phyloP scores from a whole-genome alignment of 2,797 vertebrate species.

The Chiloscyllium punctatum region DNA sequence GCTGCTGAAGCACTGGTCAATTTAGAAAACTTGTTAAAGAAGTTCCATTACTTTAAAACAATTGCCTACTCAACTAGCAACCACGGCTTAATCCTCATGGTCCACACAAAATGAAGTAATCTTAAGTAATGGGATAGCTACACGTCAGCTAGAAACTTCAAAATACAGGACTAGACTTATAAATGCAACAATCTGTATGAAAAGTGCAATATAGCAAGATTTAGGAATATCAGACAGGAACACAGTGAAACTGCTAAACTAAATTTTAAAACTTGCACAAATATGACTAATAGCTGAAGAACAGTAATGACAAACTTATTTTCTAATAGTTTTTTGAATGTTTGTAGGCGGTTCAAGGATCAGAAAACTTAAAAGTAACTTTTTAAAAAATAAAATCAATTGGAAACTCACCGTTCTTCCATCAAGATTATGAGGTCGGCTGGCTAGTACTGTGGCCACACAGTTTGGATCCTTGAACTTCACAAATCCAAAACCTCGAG shows the following conservation, averaged over 20 bases:
- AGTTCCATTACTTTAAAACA: not conserved
- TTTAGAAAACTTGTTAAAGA: no score
- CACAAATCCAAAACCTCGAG: conserved; percentile 97
- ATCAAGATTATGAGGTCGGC: conserved; percentile 93
- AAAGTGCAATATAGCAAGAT: not conserved
- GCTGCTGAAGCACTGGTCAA: no score
- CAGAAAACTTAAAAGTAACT: not conserved
- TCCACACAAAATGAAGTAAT: not conserved
- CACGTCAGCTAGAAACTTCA: not conserved
- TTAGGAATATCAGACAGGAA: not conserved
- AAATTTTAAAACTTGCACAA: not conserved
- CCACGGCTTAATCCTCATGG: not conserved
- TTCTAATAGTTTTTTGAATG: not conserved
- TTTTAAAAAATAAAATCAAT: not conserved
- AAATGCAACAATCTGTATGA: not conserved
- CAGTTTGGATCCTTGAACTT: conserved; percentile 99
- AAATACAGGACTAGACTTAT: not conserved
- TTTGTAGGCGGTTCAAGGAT: not conserved
- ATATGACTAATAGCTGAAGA: not conserved
- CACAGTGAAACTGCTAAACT: not conserved
- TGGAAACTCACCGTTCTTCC: conserved; percentile 88
- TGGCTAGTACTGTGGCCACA: conserved; percentile 94
- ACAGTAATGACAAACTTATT: not conserved
- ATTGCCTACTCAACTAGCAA: not conserved
- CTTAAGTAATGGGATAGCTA: not conserved